Evolutionary conservation across 2,113 vertebrate species (phyloP).

Genomic region (Naja naja): DNA sequence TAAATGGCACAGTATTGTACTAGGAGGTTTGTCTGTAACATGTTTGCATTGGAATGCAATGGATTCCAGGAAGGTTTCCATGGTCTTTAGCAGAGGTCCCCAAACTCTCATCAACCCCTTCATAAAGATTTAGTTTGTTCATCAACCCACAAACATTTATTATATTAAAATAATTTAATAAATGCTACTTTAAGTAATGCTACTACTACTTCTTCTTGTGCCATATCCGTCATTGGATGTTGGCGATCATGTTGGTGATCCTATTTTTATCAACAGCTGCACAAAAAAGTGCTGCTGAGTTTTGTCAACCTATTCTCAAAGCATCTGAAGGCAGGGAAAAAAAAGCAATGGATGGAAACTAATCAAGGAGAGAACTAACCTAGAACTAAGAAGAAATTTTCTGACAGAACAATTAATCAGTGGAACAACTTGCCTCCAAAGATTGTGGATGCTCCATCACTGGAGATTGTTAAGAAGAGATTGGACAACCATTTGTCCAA

Average conservation of each 20-base stretch:
- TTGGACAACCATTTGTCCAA: background rate
- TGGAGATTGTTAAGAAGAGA: background rate
- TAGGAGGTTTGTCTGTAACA: constrained; percentile 50
- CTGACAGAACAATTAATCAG: background rate
- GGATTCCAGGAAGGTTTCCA: constrained; percentile 36
- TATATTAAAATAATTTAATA: background rate
- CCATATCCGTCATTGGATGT: too few species aligned
- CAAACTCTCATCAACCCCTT: background rate
- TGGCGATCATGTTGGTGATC: too few species aligned
- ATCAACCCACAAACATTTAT: background rate
- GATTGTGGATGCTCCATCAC: background rate
- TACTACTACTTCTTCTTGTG: background rate
- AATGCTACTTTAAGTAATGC: background rate
- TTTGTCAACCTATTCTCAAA: background rate
- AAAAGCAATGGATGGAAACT: background rate
- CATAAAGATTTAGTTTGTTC: background rate
- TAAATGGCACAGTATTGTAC: constrained; percentile 52
- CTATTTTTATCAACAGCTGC: too few species aligned
- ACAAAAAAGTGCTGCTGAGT: too few species aligned
- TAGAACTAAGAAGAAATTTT: background rate
- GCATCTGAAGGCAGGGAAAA: background rate
- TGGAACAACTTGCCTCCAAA: background rate
- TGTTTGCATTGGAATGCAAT: constrained; percentile 48
- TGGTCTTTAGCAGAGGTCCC: constrained; percentile 27
- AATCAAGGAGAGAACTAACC: background rate